phyloP scores from a whole-genome alignment of 23 tunicate genomes.

The Clavelina lepadiformis region DNA sequence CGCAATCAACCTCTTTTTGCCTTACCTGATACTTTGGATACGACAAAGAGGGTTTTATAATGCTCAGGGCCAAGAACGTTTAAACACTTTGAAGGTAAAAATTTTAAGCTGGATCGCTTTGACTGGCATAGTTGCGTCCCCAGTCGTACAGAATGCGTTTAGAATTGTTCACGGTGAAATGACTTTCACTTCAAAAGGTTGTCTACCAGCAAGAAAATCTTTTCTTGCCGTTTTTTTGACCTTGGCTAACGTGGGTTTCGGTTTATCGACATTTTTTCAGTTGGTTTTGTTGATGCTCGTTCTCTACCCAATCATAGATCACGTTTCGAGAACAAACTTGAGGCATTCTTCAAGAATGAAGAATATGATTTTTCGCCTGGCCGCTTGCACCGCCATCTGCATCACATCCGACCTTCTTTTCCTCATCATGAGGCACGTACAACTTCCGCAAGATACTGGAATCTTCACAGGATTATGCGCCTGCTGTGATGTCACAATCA shows the following conservation, averaged over 20 bases:
- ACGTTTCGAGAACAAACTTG: slow-evolving; percentile 1
- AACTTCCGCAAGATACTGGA: neutral
- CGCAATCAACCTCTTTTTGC: slow-evolving; percentile 2
- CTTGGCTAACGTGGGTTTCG: neutral
- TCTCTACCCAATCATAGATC: neutral
- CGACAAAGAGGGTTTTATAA: slow-evolving; percentile 7
- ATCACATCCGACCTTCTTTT: slow-evolving; percentile 2
- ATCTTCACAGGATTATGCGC: neutral
- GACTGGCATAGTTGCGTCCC: no score
- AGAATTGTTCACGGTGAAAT: no score
- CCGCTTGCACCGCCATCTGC: slow-evolving; percentile 5
- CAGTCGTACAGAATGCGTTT: no score
- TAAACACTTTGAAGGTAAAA: no score
- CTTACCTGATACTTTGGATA: slow-evolving; percentile 14
- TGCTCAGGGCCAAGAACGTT: neutral
- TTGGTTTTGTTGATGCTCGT: slow-evolving; percentile 1
- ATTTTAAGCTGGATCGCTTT: no score
- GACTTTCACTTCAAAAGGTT: neutral
- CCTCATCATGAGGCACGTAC: slow-evolving; percentile 4
- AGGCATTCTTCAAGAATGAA: neutral
- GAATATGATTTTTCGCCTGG: slow-evolving; percentile 9
- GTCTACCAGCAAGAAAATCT: neutral
- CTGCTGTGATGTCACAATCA: slow-evolving; percentile 6
- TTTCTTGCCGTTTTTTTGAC: slow-evolving; percentile 1
- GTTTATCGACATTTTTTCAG: slow-evolving; percentile 1